Evolutionary conservation across 2,888 invertebrate species (phyloP).

Genomic region (Zhuqinia jingwanae): DNA sequence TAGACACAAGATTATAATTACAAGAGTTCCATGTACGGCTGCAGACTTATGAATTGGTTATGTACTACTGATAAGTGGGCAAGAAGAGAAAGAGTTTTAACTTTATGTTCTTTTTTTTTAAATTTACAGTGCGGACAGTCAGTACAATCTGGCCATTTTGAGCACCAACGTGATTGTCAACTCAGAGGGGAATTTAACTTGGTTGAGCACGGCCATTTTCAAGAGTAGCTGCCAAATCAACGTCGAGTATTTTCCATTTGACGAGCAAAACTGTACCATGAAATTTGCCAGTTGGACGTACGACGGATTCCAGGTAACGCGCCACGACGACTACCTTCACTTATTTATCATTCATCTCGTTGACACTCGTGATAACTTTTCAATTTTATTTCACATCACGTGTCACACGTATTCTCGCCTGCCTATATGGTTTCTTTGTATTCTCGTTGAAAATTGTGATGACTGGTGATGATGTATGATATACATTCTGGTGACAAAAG

Average conservation of each 20-base stretch:
- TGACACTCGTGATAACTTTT: neutral
- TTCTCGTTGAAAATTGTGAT: neutral
- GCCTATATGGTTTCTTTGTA: neutral
- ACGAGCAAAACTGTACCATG: slow-evolving; percentile 83
- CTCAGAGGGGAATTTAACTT: slow-evolving; percentile 83
- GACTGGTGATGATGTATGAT: neutral
- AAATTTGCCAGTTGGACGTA: slow-evolving; percentile 84
- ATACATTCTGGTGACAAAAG: neutral
- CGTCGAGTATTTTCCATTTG: slow-evolving; percentile 84
- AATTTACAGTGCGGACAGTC: slow-evolving; percentile 80
- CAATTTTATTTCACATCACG: slow-evolving; percentile 35
- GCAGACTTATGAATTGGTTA: too few species aligned
- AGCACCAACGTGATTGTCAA: slow-evolving; percentile 83
- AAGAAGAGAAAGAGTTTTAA: too few species aligned
- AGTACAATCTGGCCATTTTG: slow-evolving; percentile 81
- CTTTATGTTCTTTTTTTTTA: neutral
- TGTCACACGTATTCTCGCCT: slow-evolving; percentile 11
- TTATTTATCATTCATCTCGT: slow-evolving; percentile 12
- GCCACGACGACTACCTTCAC: neutral
- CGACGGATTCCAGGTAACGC: slow-evolving; percentile 82
- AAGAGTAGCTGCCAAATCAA: slow-evolving; percentile 83
- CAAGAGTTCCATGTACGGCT: too few species aligned
- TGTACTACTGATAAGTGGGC: too few species aligned
- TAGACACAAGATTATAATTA: too few species aligned
- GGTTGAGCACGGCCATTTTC: slow-evolving; percentile 83